Evolutionary conservation across 2,888 invertebrate species (phyloP).

Genomic region (Thumatha senex): DNA sequence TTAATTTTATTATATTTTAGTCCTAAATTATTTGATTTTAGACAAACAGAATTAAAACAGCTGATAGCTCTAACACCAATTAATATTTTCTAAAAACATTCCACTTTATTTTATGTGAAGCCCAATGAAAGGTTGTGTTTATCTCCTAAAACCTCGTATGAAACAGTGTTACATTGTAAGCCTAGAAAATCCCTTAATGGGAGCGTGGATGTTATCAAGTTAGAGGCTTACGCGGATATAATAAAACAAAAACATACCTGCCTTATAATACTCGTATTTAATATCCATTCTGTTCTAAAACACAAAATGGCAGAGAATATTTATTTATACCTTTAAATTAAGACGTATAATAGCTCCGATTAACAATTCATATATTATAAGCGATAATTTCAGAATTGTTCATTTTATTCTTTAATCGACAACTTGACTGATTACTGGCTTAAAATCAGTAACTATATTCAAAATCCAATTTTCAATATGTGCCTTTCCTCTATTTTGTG

Average conservation of each 20-base stretch:
- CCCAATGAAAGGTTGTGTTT: slow-evolving; percentile 45
- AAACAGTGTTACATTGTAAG: slow-evolving; percentile 49
- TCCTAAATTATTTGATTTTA: too few species aligned
- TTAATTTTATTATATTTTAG: too few species aligned
- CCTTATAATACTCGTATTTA: too few species aligned
- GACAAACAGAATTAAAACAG: background rate
- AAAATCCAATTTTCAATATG: too few species aligned
- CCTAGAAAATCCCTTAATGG: slow-evolving; percentile 37
- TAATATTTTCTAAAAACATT: slow-evolving; percentile 25
- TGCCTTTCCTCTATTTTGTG: too few species aligned
- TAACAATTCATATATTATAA: too few species aligned
- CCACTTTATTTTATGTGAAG: slow-evolving; percentile 29
- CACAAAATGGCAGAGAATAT: background rate
- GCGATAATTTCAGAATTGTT: too few species aligned
- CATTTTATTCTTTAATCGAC: too few species aligned
- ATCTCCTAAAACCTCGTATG: slow-evolving; percentile 50
- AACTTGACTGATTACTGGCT: too few species aligned
- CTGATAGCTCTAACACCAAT: slow-evolving; percentile 17
- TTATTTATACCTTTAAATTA: too few species aligned
- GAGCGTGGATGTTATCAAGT: slow-evolving; percentile 18
- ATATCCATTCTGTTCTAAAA: background rate
- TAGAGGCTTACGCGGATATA: slow-evolving; percentile 21
- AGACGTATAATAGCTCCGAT: too few species aligned
- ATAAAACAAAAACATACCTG: background rate
- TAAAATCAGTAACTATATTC: too few species aligned